Evolutionary conservation across 2,888 invertebrate genomes (phyloP).

Genomic region (Luperina testacea): DNA sequence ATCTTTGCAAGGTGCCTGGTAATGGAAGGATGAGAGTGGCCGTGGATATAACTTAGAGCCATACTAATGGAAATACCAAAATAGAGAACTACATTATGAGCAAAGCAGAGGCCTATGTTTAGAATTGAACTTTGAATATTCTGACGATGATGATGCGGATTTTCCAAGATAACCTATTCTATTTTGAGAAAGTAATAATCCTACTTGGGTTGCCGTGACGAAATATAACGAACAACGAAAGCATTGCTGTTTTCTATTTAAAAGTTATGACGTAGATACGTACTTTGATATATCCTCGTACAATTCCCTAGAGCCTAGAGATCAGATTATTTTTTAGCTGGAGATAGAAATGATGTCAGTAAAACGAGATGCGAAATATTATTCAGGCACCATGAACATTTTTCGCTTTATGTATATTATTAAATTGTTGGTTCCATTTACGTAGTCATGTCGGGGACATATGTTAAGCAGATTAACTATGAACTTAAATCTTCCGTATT

Average conservation of each 20-base stretch:
- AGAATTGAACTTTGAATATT: neutral
- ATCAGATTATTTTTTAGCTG: conserved; percentile 32
- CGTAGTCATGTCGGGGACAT: too few relatives aligned
- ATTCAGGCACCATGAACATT: neutral
- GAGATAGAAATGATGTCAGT: conserved; percentile 13
- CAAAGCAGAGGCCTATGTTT: neutral
- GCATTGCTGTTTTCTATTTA: neutral
- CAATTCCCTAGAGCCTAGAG: conserved; percentile 9
- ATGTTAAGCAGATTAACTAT: neutral
- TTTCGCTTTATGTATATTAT: neutral
- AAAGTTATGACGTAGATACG: neutral
- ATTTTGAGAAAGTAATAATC: neutral
- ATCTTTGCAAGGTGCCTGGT: neutral
- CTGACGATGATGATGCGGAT: neutral
- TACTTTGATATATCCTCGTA: neutral
- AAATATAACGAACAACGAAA: conserved; percentile 8
- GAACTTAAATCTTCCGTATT: neutral
- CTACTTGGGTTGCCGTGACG: neutral
- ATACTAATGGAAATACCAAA: neutral
- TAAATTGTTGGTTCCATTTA: neutral
- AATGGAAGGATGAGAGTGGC: neutral
- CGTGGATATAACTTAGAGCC: too few relatives aligned
- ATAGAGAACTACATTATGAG: neutral
- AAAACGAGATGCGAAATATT: neutral
- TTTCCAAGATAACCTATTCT: neutral